Conservation (phyloP, 2,113 vertebrate species). For the Carollia perspicillata region DNA sequence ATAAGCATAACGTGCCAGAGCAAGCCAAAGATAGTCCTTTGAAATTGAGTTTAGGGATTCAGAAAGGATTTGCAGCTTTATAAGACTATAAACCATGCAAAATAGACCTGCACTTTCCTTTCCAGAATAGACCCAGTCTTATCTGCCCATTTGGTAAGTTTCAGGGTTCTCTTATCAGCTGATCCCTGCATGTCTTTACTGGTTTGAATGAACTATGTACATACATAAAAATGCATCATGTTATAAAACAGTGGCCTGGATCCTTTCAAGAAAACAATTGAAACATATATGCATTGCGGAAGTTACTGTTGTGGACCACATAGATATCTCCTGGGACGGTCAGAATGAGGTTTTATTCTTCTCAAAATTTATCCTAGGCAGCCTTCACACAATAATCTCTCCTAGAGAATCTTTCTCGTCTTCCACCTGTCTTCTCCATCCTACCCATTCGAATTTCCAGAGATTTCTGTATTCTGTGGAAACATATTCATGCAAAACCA, state of each 20-base stretch:
- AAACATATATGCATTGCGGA: neutral
- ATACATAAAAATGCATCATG: neutral
- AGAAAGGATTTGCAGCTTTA: slow-evolving; percentile 1
- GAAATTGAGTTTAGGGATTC: slow-evolving; percentile 13
- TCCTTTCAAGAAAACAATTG: neutral
- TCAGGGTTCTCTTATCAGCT: neutral
- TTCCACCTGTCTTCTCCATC: neutral
- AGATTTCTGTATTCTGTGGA: neutral
- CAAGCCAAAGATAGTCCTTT: neutral
- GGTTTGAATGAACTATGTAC: neutral
- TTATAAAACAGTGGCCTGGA: neutral
- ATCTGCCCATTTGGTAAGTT: neutral
- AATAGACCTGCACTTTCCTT: neutral
- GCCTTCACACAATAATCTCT: neutral
- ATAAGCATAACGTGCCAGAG: slow-evolving; percentile 28
- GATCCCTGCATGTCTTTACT: neutral
- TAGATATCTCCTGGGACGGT: neutral
- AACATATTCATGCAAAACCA: neutral
- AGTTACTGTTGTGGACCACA: neutral
- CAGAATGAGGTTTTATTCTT: neutral
- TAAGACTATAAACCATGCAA: neutral
- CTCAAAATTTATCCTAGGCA: neutral
- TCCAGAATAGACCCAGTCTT: neutral
- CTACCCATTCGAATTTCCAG: neutral
- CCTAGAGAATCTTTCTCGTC: neutral